Base-by-base conservation (phyloP, 2,888 invertebrate genomes). In the Congeria kusceri region DNA sequence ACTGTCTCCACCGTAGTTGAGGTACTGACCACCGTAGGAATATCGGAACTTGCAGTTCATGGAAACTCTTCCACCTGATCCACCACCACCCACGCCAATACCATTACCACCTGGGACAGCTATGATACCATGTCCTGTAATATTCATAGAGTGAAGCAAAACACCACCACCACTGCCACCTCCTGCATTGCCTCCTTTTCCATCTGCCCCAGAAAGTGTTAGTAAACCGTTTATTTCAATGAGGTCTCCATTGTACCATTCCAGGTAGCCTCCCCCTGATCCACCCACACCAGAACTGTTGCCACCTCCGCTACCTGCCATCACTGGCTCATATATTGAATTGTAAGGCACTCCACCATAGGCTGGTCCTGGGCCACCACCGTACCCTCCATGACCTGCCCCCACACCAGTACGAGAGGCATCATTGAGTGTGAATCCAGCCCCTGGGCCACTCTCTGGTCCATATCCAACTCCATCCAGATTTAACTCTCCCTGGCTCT, bases 131-230 rank as follows among this genome's bases (percentile, higher is more conserved):
- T 90, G 89, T 18, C 90, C 90, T 1, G 88, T 87, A 47, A 90
- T 86, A 68, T 89, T 89, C 28, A 85, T 86, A 7, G 89, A 77
- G 20, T 79, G 65, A 28, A 90, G 81, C n/a, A 87, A 72, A 15
- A 88, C 69, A 75, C 87, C 80, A 0, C 90, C 90, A 28, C 89
- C 89, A 80, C 87, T 88, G 7, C 90, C 90, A 39, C 90, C 90
- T 23, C 89, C 90, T 23, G 88, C 84, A 78, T 87, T 68, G 3
- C 27, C 53, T 7, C 86, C 86, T 3, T 25, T 28, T 5, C 88
- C 89, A 76, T 80, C 70, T 28, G 61, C 66, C 15, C 90, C 90
- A 28, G 77, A 72, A 9, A 87, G 66, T 3, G 86, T 76, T 3
- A 90, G 67, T 2, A 87, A 64, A n/a, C 90, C 90, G 77, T 90